These are phyloP conservation scores for Drosophila austrosaltans DNA, from an alignment of 2,888 invertebrate genomes.

Conservation along the genomic window DNA sequence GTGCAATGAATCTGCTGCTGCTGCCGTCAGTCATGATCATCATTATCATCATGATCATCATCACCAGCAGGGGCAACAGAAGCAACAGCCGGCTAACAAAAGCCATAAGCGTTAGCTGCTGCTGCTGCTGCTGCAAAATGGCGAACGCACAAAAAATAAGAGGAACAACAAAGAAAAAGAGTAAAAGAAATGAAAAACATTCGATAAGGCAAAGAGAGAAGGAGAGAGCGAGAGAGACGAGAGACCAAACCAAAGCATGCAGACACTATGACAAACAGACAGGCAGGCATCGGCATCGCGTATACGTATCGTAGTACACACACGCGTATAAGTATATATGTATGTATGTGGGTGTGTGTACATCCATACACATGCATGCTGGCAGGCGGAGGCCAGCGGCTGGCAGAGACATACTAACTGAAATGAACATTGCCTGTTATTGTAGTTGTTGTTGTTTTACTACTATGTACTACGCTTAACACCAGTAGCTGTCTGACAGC, in stretches of 20 bases:
- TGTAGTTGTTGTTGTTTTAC: slow-evolving; percentile 61
- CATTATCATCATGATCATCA: neutral
- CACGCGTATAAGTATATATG: slow-evolving; percentile 15
- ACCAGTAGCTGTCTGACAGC: slow-evolving; percentile 79
- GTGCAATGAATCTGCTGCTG: slow-evolving; percentile 5
- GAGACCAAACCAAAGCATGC: slow-evolving; percentile 23
- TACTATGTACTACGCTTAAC: slow-evolving; percentile 76
- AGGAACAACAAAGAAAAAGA: slow-evolving; percentile 35
- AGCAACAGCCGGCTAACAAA: slow-evolving; percentile 8
- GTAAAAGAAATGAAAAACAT: slow-evolving; percentile 19
- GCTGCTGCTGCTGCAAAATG: slow-evolving; percentile 23
- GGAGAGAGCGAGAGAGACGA: slow-evolving; percentile 1
- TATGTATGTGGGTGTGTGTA: slow-evolving; percentile 12
- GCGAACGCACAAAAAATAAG: slow-evolving; percentile 46
- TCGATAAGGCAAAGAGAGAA: slow-evolving; percentile 9
- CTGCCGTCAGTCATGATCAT: slow-evolving; percentile 10
- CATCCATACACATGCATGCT: neutral
- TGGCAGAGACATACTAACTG: slow-evolving; percentile 8
- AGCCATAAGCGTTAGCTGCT: slow-evolving; percentile 28
- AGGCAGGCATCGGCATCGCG: slow-evolving; percentile 56
- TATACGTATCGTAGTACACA: slow-evolving; percentile 69
- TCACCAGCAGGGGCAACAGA: neutral
- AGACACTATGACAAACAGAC: slow-evolving; percentile 32
- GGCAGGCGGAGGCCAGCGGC: neutral
- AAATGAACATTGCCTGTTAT: slow-evolving; percentile 13